A percentile compares a stretch with the other conserved stretches of the same genome.
Conservation (phyloP, 2,888 invertebrate species). For the Ellobium chinense region DNA sequence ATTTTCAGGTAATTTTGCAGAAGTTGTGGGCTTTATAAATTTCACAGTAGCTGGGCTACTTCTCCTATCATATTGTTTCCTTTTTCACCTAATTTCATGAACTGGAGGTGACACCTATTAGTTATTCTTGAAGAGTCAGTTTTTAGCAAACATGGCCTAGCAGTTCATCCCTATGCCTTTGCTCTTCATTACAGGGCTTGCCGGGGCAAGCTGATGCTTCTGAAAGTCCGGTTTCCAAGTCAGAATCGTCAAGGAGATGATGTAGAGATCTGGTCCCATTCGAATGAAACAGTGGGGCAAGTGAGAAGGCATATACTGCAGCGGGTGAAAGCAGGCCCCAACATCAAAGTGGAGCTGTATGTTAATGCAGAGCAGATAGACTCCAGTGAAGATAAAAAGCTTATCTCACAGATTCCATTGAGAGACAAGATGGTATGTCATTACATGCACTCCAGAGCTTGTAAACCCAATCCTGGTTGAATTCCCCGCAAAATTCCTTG, state of each 20-base stretch:
- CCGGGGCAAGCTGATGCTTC: constrained; percentile 92
- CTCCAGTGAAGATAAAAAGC: constrained; percentile 91
- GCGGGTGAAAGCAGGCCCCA: constrained; percentile 82
- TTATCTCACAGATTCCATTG: constrained; percentile 90
- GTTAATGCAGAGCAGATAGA: constrained; percentile 93
- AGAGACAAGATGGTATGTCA: constrained; percentile 90
- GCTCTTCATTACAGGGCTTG: constrained; percentile 84
- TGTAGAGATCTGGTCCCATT: constrained; percentile 94
- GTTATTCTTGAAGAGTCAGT: too few relatives aligned
- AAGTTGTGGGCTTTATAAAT: too few relatives aligned
- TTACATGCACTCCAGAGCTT: background rate
- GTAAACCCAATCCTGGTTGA: too few relatives aligned
- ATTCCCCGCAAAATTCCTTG: too few relatives aligned
- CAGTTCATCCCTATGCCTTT: too few relatives aligned
- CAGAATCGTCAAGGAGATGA: constrained; percentile 90
- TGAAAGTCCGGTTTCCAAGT: constrained; percentile 92
- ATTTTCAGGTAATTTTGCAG: too few relatives aligned
- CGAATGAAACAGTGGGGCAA: constrained; percentile 94
- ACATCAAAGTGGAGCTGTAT: constrained; percentile 94
- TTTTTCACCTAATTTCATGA: too few relatives aligned
- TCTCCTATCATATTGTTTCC: too few relatives aligned
- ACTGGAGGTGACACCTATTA: too few relatives aligned
- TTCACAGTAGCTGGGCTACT: too few relatives aligned
- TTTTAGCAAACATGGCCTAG: too few relatives aligned
- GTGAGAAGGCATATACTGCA: constrained; percentile 84